A percentile compares a stretch with the other conserved stretches of the same genome.
Evolutionary conservation across 2,797 vertebrate species (phyloP).

Genomic region (Tokudaia muenninki): DNA sequence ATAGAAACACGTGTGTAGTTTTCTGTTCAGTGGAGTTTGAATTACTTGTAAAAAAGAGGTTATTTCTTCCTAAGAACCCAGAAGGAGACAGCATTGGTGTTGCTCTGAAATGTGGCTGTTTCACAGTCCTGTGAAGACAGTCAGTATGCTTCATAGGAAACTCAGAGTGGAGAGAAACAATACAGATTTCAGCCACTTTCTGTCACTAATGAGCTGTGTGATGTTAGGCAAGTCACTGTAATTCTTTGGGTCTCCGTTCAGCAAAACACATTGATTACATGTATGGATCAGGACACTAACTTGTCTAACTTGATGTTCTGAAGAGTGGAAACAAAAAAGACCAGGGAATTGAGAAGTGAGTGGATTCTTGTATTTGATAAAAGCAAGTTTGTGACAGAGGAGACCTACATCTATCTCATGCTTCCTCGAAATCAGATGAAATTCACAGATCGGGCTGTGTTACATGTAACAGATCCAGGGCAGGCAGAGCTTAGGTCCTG

Average conservation of each 20-base stretch:
- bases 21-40: background rate
- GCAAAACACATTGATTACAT: background rate
- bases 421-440: background rate
- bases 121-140: background rate
- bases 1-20: background rate
- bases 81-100: background rate
- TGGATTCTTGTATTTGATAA: background rate
- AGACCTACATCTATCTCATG: rapidly evolving
- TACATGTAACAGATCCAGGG: background rate
- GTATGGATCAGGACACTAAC: background rate
- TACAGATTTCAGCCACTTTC: background rate
- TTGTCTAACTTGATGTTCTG: background rate
- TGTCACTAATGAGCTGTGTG: background rate
- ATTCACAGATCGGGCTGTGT: background rate
- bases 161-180: background rate
- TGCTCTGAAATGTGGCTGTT: background rate
- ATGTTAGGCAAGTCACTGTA: background rate
- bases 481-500: background rate
- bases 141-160: background rate
- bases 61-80: background rate
- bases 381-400: background rate
- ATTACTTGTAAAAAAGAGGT: background rate
- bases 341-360: background rate
- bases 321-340: background rate
- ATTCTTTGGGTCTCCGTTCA: background rate